phyloP scores from a whole-genome alignment of 2,797 vertebrate genomes.

The Pseudomugil tenellus region DNA sequence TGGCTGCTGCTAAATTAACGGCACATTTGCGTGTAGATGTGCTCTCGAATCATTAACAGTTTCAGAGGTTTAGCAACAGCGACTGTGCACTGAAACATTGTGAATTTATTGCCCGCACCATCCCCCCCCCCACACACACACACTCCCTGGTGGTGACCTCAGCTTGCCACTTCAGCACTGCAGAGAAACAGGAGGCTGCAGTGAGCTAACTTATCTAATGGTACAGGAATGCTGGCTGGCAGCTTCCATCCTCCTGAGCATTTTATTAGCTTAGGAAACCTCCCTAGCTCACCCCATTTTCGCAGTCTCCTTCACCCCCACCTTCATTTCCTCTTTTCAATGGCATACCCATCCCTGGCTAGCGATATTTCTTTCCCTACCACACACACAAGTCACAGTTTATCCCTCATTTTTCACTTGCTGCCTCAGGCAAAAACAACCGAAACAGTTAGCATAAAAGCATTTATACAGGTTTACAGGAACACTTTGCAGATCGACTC shows the following conservation, averaged over 20 bases:
- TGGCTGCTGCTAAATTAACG: not conserved
- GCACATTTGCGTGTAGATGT: slow-evolving; percentile 20
- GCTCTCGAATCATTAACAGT: slow-evolving; percentile 45
- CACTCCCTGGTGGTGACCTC: slow-evolving; percentile 72
- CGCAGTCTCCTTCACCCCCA: slow-evolving; percentile 68
- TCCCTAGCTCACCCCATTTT: slow-evolving; percentile 68
- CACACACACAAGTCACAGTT: slow-evolving; percentile 64
- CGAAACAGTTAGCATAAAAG: slow-evolving; percentile 53
- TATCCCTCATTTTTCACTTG: slow-evolving; percentile 67
- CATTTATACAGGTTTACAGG: slow-evolving; percentile 73
- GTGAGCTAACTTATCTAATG: slow-evolving; percentile 82
- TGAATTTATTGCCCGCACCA: slow-evolving; percentile 60
- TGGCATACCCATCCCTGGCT: slow-evolving; percentile 62
- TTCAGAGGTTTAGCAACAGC: slow-evolving; percentile 54
- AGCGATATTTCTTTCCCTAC: slow-evolving; percentile 44
- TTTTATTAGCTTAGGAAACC: slow-evolving; percentile 83
- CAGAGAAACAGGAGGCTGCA: slow-evolving; percentile 81
- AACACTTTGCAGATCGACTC: slow-evolving; percentile 64
- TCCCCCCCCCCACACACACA: no score
- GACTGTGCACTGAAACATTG: slow-evolving; percentile 50
- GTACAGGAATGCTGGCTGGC: slow-evolving; percentile 83
- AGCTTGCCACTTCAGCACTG: slow-evolving; percentile 81
- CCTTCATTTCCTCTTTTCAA: slow-evolving; percentile 74
- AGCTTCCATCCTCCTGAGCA: slow-evolving; percentile 76
- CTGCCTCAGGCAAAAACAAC: slow-evolving; percentile 48